These are phyloP conservation scores for Nerophis lumbriciformis DNA, from an alignment of 2,113 vertebrate species.

Conservation along the genomic window DNA sequence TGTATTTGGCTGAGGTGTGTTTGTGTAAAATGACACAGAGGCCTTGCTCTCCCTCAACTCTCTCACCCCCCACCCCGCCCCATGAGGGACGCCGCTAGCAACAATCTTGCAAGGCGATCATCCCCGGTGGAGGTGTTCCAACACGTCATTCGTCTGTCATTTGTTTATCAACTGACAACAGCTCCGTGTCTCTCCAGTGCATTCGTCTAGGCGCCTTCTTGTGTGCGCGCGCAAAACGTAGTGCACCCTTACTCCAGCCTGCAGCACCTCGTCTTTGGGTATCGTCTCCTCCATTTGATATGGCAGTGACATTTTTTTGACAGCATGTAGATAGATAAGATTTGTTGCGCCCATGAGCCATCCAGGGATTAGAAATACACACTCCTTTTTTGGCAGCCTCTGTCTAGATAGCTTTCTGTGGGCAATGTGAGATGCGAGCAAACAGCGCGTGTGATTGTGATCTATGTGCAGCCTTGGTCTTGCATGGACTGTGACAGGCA, in stretches of 20 bases:
- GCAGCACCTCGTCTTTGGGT: constrained; percentile 66
- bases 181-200: constrained; percentile 56
- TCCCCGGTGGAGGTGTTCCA: constrained; percentile 71
- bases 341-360: constrained; percentile 65
- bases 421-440: constrained; percentile 60
- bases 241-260: constrained; percentile 35
- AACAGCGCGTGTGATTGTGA: constrained; percentile 63
- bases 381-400: constrained; percentile 59
- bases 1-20: constrained; percentile 72
- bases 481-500: constrained; percentile 60
- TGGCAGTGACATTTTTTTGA: constrained; percentile 73
- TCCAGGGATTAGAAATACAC: constrained; percentile 70
- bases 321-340: constrained; percentile 75
- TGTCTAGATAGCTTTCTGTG: constrained; percentile 70
- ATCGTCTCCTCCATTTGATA: constrained; percentile 67
- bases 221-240: constrained; percentile 14
- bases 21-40: constrained; percentile 75
- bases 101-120: constrained; percentile 72
- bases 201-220: constrained; percentile 44
- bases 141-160: constrained; percentile 78
- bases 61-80: constrained; percentile 27
- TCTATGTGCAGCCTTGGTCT: constrained; percentile 60
- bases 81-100: constrained; percentile 65
- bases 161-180: constrained; percentile 73
- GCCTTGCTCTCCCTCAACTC: constrained; percentile 36